These are phyloP conservation scores for Lasioglossum vierecki DNA, from an alignment of 2,888 invertebrate species.

Conservation along the genomic window DNA sequence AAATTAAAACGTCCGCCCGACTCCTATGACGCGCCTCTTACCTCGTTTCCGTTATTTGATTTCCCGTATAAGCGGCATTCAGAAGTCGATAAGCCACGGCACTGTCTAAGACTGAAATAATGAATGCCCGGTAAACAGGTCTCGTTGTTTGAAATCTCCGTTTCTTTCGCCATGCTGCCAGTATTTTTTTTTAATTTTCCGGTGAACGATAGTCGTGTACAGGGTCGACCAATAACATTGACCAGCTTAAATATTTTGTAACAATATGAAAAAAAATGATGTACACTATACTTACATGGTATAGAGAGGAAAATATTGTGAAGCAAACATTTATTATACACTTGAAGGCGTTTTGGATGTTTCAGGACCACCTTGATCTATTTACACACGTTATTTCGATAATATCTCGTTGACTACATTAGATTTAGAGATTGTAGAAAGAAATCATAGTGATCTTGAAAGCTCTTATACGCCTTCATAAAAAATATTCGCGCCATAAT, in stretches of 20 bases:
- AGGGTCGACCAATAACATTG: not conserved
- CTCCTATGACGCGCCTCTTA: constrained; percentile 58
- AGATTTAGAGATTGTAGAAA: no score
- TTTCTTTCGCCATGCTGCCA: not conserved
- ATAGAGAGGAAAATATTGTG: not conserved
- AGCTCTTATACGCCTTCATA: no score
- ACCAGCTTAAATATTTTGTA: not conserved
- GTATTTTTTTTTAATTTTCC: not conserved
- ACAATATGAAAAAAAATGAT: not conserved
- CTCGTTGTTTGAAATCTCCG: constrained; percentile 26
- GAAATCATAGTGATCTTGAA: no score
- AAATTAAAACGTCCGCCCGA: constrained; percentile 80
- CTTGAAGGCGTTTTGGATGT: no score
- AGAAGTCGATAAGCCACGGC: constrained; percentile 59
- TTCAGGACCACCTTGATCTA: not conserved
- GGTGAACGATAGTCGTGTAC: no score
- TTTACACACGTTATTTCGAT: no score
- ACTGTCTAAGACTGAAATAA: constrained; percentile 41
- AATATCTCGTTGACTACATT: no score
- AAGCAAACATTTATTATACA: no score
- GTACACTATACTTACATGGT: not conserved
- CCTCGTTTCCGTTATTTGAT: constrained; percentile 60
- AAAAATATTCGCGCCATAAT: not conserved
- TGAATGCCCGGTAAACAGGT: constrained; percentile 41
- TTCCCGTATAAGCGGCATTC: constrained; percentile 55